phyloP scores from a whole-genome alignment of 30 jellyfish, hydroid and myxozoan species.

The Nemopilema nomurai region DNA sequence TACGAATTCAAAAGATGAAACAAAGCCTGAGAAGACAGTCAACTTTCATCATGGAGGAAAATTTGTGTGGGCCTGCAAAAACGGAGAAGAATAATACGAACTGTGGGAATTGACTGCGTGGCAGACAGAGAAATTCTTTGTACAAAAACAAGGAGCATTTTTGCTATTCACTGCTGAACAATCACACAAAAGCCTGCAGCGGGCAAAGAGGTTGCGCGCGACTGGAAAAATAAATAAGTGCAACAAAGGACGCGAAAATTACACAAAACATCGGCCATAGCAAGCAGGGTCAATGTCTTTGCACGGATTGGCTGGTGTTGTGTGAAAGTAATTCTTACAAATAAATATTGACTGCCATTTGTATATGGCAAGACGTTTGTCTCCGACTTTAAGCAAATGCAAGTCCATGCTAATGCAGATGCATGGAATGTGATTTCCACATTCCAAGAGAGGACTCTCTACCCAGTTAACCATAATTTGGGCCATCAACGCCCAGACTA shows the following conservation, averaged over 20 bases:
- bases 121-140: slow-evolving; percentile 3
- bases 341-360: slow-evolving; percentile 35
- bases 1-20: neutral
- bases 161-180: neutral
- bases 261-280: neutral
- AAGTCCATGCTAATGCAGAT: neutral
- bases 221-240: slow-evolving; percentile 15
- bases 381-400: slow-evolving; percentile 1
- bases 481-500: neutral
- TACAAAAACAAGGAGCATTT: neutral
- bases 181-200: neutral
- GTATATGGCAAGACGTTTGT: slow-evolving; percentile 22
- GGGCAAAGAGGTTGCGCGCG: neutral
- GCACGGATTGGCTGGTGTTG: slow-evolving; percentile 49
- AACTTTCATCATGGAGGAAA: neutral
- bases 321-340: slow-evolving; percentile 21
- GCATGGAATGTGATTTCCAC: neutral
- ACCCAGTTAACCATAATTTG: neutral
- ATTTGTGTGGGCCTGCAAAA: slow-evolving; percentile 12
- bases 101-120: slow-evolving; percentile 12
- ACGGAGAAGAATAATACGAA: neutral
- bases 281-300: slow-evolving; percentile 20
- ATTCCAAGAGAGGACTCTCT: neutral
- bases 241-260: slow-evolving; percentile 33
- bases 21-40: neutral